Evolutionary conservation across 2,888 invertebrate genomes (phyloP), one percentile per base, ranked within the genome.

Genomic region (Allygus modestus): DNA sequence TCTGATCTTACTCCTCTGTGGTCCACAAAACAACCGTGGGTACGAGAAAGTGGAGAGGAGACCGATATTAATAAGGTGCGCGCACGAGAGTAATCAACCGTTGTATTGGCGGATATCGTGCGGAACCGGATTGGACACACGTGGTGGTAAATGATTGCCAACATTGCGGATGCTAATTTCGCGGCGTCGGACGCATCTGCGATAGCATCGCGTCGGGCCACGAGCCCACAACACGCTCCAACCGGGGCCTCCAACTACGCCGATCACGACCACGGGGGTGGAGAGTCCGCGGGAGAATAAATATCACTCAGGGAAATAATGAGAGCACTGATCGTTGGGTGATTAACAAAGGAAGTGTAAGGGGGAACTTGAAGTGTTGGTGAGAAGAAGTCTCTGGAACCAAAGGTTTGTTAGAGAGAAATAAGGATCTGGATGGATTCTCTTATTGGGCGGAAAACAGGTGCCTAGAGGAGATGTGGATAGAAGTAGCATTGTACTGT

Each of bases 141-240:
- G 61, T 33, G 23, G 41, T 4, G 73, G 73, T 41, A 73, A 73
- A 73, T 73, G 33, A 73, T 73, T 73, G 73, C 73, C 73, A 73
- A 73, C 77, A 77, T 77, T 28, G 77, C 43, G 37, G 77, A 77
- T 77, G 77, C 77, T 77, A 77, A 77, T 77, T 77, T 31, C 77
- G 17, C 77, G 28, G 46, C 28, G 61, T 61, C 61, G 33, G 33
- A 71, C 77, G 37, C 77, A 46, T 77, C 77, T 28, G 26, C 2
- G 77, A 77, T 77, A 28, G 51, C 51, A 46, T 77, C 77, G 33
- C 65, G n/a, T n/a, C n/a, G 7, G 20, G 5, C 71, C 46, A 43
- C 73, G 73, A 73, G 46, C 28, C 15, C n/a, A 28, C 5, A 7
- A 20, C 41, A 37, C 41, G 71, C 41, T 71, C 71, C 17, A 69